Evolutionary conservation across 2,797 vertebrate genomes (phyloP).

Genomic region (Diplodus sargus): DNA sequence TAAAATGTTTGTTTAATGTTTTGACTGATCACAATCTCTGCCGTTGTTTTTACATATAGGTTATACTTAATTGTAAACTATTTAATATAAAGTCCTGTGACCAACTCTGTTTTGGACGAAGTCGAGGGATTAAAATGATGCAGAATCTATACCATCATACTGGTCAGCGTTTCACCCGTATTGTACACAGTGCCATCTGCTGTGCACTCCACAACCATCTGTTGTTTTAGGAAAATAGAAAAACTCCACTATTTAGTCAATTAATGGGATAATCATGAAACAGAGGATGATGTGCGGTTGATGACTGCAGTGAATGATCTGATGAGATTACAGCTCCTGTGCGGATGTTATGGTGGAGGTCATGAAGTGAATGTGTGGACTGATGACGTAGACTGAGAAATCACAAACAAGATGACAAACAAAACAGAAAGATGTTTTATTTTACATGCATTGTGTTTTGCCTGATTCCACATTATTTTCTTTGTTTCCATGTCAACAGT

Average conservation of each 20-base stretch:
- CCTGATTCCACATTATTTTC: background rate
- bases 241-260: conserved; percentile 60
- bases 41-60: background rate
- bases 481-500: background rate
- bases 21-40: background rate
- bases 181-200: conserved; percentile 53
- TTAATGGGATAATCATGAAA: conserved; percentile 50
- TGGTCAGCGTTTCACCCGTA: conserved; percentile 4
- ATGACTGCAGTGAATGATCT: conserved; percentile 44
- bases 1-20: background rate
- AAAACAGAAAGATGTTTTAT: background rate
- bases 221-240: conserved; percentile 30
- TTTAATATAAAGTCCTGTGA: conserved; percentile 20
- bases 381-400: background rate
- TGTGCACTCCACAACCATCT: conserved; percentile 51
- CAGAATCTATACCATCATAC: conserved; percentile 3
- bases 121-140: conserved; percentile 33
- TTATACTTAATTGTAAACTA: background rate
- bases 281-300: conserved; percentile 25
- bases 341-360: conserved; percentile 9
- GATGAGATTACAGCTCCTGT: conserved; percentile 47
- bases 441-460: background rate
- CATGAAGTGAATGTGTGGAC: background rate
- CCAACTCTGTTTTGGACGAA: background rate
- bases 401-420: conserved; percentile 2